Conservation (phyloP, 2,113 vertebrate genomes). For the Chlamydotis undulata region DNA sequence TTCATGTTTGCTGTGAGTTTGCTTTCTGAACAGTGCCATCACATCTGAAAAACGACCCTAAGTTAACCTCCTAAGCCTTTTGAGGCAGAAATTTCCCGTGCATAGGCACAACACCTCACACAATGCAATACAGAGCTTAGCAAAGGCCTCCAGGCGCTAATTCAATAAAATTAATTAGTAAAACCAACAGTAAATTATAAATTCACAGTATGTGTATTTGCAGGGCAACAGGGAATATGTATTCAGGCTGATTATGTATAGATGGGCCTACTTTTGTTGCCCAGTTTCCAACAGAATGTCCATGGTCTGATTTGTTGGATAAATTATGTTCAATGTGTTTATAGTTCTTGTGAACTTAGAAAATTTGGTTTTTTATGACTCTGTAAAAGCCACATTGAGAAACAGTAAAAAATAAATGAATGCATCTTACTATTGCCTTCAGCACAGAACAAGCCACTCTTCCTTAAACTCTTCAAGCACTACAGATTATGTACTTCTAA, state of each 20-base stretch:
- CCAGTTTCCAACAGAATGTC: slow-evolving; percentile 33
- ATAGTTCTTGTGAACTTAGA: slow-evolving; percentile 57
- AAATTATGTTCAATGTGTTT: slow-evolving; percentile 37
- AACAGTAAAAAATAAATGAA: slow-evolving; percentile 65
- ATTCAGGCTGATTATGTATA: background rate
- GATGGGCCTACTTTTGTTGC: background rate
- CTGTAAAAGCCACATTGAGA: slow-evolving; percentile 60
- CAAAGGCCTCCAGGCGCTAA: background rate
- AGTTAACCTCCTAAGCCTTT: background rate
- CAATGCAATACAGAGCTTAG: background rate
- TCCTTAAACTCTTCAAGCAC: slow-evolving; percentile 46
- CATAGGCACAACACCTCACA: background rate
- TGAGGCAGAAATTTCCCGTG: background rate
- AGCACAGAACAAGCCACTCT: slow-evolving; percentile 15
- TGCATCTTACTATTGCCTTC: slow-evolving; percentile 45
- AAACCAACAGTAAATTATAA: background rate
- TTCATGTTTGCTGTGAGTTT: background rate
- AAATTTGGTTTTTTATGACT: slow-evolving; percentile 61
- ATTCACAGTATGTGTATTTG: background rate
- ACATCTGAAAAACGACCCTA: background rate
- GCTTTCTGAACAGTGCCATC: background rate
- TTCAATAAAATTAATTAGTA: background rate
- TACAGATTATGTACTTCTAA: slow-evolving; percentile 27
- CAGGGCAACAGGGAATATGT: background rate
- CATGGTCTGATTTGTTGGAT: background rate